Conservation (phyloP, 2,797 vertebrate genomes). For the Falco novaeseelandiae region DNA sequence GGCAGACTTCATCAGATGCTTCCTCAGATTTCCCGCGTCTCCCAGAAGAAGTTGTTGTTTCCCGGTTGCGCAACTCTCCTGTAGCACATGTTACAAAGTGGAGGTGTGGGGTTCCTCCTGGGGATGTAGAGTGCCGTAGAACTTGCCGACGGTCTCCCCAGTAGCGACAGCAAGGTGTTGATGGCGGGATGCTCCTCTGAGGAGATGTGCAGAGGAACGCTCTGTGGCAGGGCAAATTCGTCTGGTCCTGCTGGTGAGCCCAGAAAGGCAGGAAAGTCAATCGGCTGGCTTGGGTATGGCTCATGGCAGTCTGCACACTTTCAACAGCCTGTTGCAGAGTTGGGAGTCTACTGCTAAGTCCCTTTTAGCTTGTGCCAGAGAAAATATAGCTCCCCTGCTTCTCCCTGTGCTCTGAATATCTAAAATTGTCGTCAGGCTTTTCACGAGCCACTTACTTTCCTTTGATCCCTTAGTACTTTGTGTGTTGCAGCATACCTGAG, state of each 20-base stretch:
- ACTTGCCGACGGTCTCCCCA: accelerated
- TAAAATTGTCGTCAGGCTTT: background rate
- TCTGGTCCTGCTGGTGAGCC: constrained; percentile 21
- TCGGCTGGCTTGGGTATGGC: background rate
- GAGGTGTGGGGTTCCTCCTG: background rate
- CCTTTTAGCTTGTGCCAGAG: constrained; percentile 17
- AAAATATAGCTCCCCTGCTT: background rate
- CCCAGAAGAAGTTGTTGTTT: background rate
- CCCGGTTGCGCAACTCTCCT: background rate
- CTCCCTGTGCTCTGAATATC: background rate
- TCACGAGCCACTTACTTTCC: background rate
- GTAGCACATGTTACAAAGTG: background rate
- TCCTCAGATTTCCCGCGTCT: background rate
- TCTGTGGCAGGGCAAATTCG: background rate
- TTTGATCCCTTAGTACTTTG: background rate
- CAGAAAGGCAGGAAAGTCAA: background rate
- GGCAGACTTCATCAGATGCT: background rate
- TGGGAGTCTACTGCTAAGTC: background rate
- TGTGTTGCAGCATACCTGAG: background rate
- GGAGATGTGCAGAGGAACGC: background rate
- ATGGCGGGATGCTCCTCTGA: background rate
- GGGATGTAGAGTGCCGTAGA: background rate
- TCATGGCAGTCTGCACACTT: background rate
- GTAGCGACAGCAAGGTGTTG: background rate
- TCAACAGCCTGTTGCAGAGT: background rate